Conservation (phyloP, 2,888 invertebrate species). For the Tholera decimalis region DNA sequence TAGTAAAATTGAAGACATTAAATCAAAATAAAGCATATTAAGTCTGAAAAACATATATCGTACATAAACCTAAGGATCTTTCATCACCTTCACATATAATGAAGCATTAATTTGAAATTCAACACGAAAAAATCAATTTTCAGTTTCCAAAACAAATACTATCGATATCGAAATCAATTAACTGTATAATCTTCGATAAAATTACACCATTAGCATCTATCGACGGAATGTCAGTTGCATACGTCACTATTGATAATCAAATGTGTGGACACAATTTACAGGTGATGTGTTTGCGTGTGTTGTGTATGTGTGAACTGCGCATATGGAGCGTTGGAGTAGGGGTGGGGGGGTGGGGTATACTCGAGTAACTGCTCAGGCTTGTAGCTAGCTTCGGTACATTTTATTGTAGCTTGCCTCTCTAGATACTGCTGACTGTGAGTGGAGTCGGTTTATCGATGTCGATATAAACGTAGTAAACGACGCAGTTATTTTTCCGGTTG, state of each 20-base stretch:
- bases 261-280: slow-evolving; percentile 79
- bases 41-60: background rate
- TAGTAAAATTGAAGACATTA: background rate
- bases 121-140: no score
- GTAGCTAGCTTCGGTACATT: slow-evolving; percentile 90
- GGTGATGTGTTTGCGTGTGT: slow-evolving; percentile 71
- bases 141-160: background rate
- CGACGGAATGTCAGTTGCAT: slow-evolving; percentile 81
- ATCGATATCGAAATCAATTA: slow-evolving; percentile 71
- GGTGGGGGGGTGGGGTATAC: slow-evolving; percentile 72
- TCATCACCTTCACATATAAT: background rate
- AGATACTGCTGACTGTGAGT: slow-evolving; percentile 84
- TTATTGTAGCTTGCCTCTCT: slow-evolving; percentile 90
- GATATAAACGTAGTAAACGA: slow-evolving; percentile 82
- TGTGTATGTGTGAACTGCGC: slow-evolving; percentile 82
- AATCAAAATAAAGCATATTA: background rate
- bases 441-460: slow-evolving; percentile 85
- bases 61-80: background rate
- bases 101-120: background rate
- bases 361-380: slow-evolving; percentile 89
- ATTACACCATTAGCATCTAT: slow-evolving; percentile 75
- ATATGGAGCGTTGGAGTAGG: slow-evolving; percentile 78
- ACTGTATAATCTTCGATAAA: slow-evolving; percentile 73
- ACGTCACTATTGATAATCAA: slow-evolving; percentile 77
- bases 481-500: slow-evolving; percentile 80